Evolutionary conservation across 2,888 invertebrate genomes (phyloP).

Genomic region (Lasioglossum leucozonium): DNA sequence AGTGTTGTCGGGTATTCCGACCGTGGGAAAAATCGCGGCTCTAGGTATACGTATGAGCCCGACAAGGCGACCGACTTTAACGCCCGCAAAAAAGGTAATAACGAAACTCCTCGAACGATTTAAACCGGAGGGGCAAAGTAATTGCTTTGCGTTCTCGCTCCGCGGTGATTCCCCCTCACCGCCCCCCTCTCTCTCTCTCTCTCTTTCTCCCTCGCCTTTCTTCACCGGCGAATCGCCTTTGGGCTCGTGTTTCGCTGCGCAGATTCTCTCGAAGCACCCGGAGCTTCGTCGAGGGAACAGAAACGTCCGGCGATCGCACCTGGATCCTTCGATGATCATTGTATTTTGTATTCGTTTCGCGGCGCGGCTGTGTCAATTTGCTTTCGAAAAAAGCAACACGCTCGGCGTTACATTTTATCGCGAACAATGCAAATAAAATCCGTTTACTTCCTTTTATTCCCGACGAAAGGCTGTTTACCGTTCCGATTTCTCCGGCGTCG

Average conservation of each 20-base stretch:
- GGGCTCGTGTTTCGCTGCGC: constrained; percentile 3
- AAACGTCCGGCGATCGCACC: background rate
- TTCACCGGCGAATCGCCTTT: background rate
- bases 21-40: constrained; percentile 9
- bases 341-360: too few species aligned
- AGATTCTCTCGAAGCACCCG: background rate
- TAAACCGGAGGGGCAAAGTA: constrained; percentile 48
- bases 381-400: too few species aligned
- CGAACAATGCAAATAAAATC: too few species aligned
- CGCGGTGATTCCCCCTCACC: constrained; percentile 4
- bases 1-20: background rate
- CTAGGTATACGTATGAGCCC: constrained; percentile 16
- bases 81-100: constrained; percentile 16
- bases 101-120: constrained; percentile 26
- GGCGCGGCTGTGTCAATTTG: too few species aligned
- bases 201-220: constrained; percentile 8
- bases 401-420: too few species aligned
- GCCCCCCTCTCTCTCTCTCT: too few species aligned
- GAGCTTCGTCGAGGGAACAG: background rate
- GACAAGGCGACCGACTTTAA: constrained; percentile 49
- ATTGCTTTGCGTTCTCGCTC: constrained; percentile 57
- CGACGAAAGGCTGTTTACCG: too few species aligned
- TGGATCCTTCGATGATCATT: background rate
- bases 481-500: too few species aligned
- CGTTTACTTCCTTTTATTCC: too few species aligned